phyloP scores from a whole-genome alignment of 1,140 invertebrate species.

The Heliconius nattereri region DNA sequence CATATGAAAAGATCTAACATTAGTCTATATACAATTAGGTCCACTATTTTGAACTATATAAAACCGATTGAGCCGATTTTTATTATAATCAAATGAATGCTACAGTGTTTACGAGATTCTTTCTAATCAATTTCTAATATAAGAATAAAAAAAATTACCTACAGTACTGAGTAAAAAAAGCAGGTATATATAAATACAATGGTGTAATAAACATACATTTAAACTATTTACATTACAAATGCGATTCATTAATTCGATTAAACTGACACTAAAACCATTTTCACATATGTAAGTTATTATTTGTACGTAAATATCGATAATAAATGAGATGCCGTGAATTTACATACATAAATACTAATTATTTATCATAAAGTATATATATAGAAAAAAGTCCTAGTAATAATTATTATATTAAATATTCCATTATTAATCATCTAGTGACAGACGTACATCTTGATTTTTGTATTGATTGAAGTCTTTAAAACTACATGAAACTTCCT shows the following conservation, averaged over 20 bases:
- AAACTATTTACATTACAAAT: constrained; percentile 8
- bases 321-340: neutral
- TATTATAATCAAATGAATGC: constrained; percentile 42
- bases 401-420: neutral
- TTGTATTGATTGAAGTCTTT: neutral
- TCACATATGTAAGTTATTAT: neutral
- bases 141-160: neutral
- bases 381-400: neutral
- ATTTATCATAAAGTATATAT: neutral
- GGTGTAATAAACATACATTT: neutral
- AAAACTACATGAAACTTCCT: neutral
- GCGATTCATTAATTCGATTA: neutral
- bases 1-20: constrained; percentile 38
- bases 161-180: neutral
- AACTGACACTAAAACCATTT: neutral
- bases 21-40: constrained; percentile 49
- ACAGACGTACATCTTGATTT: neutral
- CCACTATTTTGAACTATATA: constrained; percentile 50
- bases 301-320: constrained; percentile 1
- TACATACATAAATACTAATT: neutral
- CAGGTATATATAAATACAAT: neutral
- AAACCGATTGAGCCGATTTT: constrained; percentile 49
- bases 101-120: constrained; percentile 45
- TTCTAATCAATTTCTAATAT: constrained; percentile 35
- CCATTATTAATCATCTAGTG: neutral